Base-by-base conservation (phyloP, 2,888 invertebrate species). In the Tachina fera region DNA sequence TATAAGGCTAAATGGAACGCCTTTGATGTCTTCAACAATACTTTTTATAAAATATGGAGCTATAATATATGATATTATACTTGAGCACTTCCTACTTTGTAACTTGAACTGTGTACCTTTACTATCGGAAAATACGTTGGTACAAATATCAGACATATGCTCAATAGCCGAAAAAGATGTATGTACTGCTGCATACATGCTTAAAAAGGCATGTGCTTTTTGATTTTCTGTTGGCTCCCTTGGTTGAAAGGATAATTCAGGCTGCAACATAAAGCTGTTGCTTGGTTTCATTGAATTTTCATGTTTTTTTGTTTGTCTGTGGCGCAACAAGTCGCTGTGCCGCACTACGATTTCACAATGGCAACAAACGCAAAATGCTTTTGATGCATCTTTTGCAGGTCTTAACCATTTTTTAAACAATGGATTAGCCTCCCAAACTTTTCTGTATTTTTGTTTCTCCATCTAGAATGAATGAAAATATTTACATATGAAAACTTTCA, bases 371-470 rank as follows among this genome's bases (percentile, higher is more conserved):
- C 58, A 58, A n/a, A 72, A 60, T 72, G 72, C 60, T 9, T 60
- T 58, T 13, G 56, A 56, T 5, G n/a, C 8, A 16, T 53, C 8
- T 53, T 19, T 16, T 19, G 22, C 22, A 51, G n/a, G 51, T 51
- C 14, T 14, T 56, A 70, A 70, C 71, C 43, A 71, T 71, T 45
- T 71, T 16, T 58, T 71, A 45, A 71, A 58, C 9, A 14, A 31
- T 14, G 19, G 19, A 71, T 45, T 56, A 45, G 56, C 41, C 58
- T 67, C 47, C 67, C 67, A 49, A 67, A 14, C 49, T 47, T 22
- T 67, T 49, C 67, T 67, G 43, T 67, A 53, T 39, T 51, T 51
- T 51, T 68, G 49, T 31, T 19, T 16, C 3, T 63, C 43, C 63
- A 63, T 43, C 45, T 63, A 45, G 13, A 63, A n/a, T 31, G 31